Base-by-base conservation (phyloP, 37 sponge, comb jelly and placozoan species). In the Mnemiopsis leidyi region DNA sequence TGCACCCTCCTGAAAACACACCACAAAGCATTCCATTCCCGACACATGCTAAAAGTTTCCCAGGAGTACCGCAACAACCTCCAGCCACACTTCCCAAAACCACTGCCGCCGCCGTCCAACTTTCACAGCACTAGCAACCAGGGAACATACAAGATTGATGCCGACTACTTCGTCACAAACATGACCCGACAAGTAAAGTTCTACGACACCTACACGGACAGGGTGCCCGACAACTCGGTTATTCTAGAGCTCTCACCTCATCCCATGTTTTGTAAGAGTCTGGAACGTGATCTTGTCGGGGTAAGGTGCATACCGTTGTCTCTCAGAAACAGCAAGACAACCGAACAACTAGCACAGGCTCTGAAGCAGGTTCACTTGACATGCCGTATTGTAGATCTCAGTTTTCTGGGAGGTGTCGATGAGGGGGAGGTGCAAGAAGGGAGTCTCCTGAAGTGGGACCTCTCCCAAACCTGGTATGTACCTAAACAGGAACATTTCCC, bases 161-260 rank as follows among this genome's bases (percentile, higher is more conserved):
- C 90, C 0, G 61, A 85, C 24, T 85, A 85, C 25, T 40, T 85
- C 26, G 61, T 26, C 1, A 40, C n/a, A 0, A 85, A 85, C 48
- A 38, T 85, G 90, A n/a, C 23, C 0, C 29, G 29, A 0, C 90
- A 85, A 85, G 90, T 85, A 40, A 38, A 39, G 90, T 85, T 85
- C 26, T 40, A 85, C 48, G 23, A 37, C 40, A 37, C 61, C 7
- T 85, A 85, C 90, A 85, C 7, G 2, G 28, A 39, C 24, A 40
- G n/a, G n/a, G 25, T 85, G 21, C 90, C 90, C 24, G 26, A 40
- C 0, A 1, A 13, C 5, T 40, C 90, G 21, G 24, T 85, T n/a
- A 61, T 85, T 40, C 35, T 85, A 33, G 90, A 85, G 61, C 61
- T 85, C 24, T 85, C 90, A 39, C 90, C 90, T 39, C 40, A 85